Evolutionary conservation across 2,888 invertebrate genomes (phyloP), one percentile per base, ranked within the genome.

Genomic region (Drosophila nr. perissopoda): DNA sequence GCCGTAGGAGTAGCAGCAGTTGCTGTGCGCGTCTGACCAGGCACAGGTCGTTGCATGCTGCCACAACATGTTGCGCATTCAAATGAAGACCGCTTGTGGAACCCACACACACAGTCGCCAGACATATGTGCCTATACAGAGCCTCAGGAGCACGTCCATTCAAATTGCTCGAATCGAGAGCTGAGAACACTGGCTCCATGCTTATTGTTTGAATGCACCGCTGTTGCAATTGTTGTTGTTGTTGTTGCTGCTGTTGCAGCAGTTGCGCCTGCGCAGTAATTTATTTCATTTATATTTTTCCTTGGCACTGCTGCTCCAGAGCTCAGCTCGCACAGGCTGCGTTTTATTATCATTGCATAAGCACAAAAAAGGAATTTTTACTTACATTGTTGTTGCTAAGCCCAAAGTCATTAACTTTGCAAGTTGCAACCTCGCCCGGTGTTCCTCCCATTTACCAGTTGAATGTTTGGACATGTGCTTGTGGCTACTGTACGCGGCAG

Each of bases 191-290:
- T 21, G 38, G 21, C 60, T 61, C 21, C 61, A 73, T 62, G 68
- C 29, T 60, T 68, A 70, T 79, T 79, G 80, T 78, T 70, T 58
- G 66, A 65, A 48, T 60, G 64, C 70, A 40, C n/a, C 33, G 34
- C 38, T 36, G 51, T 59, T 25, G n/a, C 42, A 46, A 10, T 34
- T 53, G 53, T 53, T 53, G 27, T 29, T 38, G 18, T 11, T 25
- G 38, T 16, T 49, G 48, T 7, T 29, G 34, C 13, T 10, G 33
- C 29, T 49, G 60, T 49, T 16, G 29, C 36, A n/a, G 68, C 58
- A 33, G 74, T 67, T 87, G 89, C 89, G 89, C 77, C 87, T 89
- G 85, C 89, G 85, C 82, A 81, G 72, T 82, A 82, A 84, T 88
- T 84, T 84, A 84, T 88, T 88, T 84, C 85, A 84, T 84, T 85